Evolutionary conservation across 2,888 invertebrate species (phyloP).

Genomic region (Pemphredon lugubris): DNA sequence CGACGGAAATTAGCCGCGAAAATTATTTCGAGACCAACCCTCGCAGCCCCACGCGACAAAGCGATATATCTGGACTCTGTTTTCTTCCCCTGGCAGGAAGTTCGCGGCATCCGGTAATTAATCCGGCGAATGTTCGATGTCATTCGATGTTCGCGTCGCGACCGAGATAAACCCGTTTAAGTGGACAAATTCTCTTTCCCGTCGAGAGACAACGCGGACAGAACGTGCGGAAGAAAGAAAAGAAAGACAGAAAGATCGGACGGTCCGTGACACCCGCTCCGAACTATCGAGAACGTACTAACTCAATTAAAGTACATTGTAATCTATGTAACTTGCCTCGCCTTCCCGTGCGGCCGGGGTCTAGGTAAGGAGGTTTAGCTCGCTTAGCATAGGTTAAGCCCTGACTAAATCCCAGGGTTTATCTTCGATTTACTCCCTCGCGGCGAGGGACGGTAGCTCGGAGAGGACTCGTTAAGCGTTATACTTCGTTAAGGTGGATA

Average conservation of each 20-base stretch:
- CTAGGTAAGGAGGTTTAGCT: slow-evolving; percentile 73
- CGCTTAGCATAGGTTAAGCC: slow-evolving; percentile 78
- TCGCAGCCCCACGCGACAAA: too few species aligned
- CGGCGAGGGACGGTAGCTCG: slow-evolving; percentile 60
- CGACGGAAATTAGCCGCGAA: too few species aligned
- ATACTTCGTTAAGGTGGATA: slow-evolving; percentile 35
- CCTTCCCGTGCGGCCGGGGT: slow-evolving; percentile 65
- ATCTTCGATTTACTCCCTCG: slow-evolving; percentile 75
- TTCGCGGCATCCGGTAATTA: not conserved
- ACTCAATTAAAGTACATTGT: slow-evolving; percentile 78
- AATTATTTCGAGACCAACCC: too few species aligned
- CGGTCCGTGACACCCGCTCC: slow-evolving; percentile 20
- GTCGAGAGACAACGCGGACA: not conserved
- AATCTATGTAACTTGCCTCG: slow-evolving; percentile 71
- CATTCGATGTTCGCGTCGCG: not conserved
- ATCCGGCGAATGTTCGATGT: not conserved
- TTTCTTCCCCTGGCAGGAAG: too few species aligned
- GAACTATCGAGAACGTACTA: slow-evolving; percentile 64
- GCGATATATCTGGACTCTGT: too few species aligned
- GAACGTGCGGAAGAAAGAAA: too few species aligned
- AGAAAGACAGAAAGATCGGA: not conserved
- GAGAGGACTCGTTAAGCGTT: slow-evolving; percentile 56
- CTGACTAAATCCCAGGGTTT: slow-evolving; percentile 75
- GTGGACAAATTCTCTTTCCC: not conserved
- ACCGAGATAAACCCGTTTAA: not conserved